Evolutionary conservation across 2,888 invertebrate genomes (phyloP).

Genomic region (Julus scandinavius): DNA sequence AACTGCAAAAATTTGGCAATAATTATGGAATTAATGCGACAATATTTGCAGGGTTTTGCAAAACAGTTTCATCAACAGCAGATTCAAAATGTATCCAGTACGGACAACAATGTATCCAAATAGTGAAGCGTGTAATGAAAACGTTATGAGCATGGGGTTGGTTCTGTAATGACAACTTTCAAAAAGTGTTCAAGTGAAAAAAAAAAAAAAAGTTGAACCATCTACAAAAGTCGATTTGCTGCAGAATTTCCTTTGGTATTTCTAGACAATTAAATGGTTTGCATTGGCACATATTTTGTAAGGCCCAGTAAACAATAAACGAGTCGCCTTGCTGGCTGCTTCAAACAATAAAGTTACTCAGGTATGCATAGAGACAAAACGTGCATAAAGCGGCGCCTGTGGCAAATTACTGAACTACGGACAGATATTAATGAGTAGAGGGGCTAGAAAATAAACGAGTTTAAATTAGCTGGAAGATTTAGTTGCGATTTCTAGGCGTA

Average conservation of each 20-base stretch:
- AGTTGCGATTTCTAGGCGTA: not conserved
- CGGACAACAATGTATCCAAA: no score
- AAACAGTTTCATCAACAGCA: no score
- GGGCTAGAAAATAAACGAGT: constrained; percentile 36
- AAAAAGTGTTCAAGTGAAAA: no score
- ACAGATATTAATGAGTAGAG: constrained; percentile 48
- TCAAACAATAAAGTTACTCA: not conserved
- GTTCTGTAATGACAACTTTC: no score
- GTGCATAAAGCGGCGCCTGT: constrained; percentile 46
- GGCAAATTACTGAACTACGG: constrained; percentile 46
- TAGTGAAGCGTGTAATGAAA: no score
- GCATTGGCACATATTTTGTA: not conserved
- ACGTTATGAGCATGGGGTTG: no score
- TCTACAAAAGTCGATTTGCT: not conserved
- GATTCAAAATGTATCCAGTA: no score
- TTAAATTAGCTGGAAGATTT: not conserved
- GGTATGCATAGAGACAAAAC: constrained; percentile 38
- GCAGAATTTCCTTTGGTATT: not conserved
- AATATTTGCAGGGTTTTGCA: no score
- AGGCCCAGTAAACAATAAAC: not conserved
- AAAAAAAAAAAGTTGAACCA: not conserved
- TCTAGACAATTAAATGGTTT: not conserved
- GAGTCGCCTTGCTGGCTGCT: constrained; percentile 27
- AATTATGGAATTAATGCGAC: no score
- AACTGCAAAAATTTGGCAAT: no score